These are phyloP conservation scores for Cephus rjabovi DNA, from an alignment of 2,888 invertebrate species.

Conservation along the genomic window DNA sequence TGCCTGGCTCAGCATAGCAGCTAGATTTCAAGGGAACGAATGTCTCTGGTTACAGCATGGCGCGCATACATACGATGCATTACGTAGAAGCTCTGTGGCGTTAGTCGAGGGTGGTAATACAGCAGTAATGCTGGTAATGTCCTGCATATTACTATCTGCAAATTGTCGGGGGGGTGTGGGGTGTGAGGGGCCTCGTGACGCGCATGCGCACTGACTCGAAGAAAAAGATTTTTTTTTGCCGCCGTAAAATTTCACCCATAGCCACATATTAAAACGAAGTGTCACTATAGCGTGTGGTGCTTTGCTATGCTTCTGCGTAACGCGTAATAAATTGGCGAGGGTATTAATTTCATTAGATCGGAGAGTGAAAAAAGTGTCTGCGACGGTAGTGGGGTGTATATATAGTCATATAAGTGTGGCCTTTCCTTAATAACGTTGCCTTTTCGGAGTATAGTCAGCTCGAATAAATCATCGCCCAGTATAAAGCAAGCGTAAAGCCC, in stretches of 20 bases:
- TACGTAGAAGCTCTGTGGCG: constrained; percentile 24
- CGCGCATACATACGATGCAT: constrained; percentile 49
- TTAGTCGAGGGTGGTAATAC: constrained; percentile 23
- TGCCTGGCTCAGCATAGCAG: background rate
- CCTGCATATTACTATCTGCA: constrained; percentile 38
- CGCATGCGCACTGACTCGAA: background rate
- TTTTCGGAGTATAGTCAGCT: background rate
- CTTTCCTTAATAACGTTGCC: background rate
- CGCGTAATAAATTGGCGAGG: background rate
- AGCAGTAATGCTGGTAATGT: constrained; percentile 33
- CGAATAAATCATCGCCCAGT: background rate
- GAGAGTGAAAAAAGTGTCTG: background rate
- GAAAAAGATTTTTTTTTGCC: constrained; percentile 16
- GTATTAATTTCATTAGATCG: constrained; percentile 1
- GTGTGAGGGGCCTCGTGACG: background rate
- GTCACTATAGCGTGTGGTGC: background rate
- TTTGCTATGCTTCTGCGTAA: background rate
- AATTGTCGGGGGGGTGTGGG: constrained; percentile 23
- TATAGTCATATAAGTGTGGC: background rate
- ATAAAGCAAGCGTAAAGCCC: background rate
- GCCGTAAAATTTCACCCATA: background rate
- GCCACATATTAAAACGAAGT: background rate
- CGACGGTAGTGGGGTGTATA: background rate
- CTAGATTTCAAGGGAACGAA: constrained; percentile 31
- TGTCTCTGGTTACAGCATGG: constrained; percentile 24